Evolutionary conservation across 1,140 invertebrate genomes (phyloP).

Genomic region (Dreissena polymorpha): DNA sequence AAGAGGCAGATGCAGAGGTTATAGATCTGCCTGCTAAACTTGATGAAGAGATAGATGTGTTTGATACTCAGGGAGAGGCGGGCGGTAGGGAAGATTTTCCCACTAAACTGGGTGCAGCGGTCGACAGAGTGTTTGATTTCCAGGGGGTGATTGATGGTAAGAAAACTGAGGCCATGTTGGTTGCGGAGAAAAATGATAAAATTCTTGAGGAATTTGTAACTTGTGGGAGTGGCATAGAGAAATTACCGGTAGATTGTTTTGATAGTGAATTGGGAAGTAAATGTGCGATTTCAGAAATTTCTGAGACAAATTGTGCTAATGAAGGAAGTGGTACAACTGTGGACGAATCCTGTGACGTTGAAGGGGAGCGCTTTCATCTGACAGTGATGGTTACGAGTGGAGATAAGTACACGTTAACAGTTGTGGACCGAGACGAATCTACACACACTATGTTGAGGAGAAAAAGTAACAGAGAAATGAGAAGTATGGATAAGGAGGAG

Average conservation of each 20-base stretch:
- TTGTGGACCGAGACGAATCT: constrained; percentile 39
- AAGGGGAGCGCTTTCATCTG: constrained; percentile 9
- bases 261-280: not conserved
- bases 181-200: not conserved
- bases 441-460: constrained; percentile 1
- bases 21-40: constrained; percentile 4
- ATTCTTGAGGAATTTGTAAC: not conserved
- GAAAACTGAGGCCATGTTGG: not conserved
- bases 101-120: not conserved
- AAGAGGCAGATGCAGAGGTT: constrained; percentile 25
- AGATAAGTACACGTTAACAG: constrained; percentile 13
- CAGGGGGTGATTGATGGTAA: not conserved
- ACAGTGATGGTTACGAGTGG: constrained; percentile 19
- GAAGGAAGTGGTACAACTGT: no score
- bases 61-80: not conserved
- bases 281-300: not conserved
- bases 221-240: not conserved
- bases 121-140: not conserved
- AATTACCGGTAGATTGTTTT: not conserved
- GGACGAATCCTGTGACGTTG: not conserved
- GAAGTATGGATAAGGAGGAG: not conserved
- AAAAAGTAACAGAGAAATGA: constrained; percentile 8
- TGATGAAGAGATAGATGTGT: constrained; percentile 17
- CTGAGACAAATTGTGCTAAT: no score
- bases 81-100: not conserved